Evolutionary conservation across 2,113 vertebrate species (phyloP).

Genomic region (Asarcornis scutulata): DNA sequence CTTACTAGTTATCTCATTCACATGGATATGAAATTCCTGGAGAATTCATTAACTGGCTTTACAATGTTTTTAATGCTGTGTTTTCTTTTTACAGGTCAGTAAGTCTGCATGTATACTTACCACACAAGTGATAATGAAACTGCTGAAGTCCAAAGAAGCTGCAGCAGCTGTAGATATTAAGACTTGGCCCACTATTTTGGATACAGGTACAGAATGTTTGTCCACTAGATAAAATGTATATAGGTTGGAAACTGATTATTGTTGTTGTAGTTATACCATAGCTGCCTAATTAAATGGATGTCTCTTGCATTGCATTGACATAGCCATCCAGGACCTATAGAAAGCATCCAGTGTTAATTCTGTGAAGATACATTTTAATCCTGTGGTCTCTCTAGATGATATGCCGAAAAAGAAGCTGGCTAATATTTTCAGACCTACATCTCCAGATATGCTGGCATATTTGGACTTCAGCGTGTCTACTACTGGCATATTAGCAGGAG

Average conservation of each 20-base stretch:
- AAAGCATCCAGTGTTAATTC: not conserved
- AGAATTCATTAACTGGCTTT: not conserved
- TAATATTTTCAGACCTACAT: constrained; percentile 88
- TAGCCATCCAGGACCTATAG: not conserved
- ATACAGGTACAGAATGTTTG: constrained; percentile 82
- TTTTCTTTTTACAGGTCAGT: constrained; percentile 84
- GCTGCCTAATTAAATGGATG: not conserved
- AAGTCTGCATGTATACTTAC: constrained; percentile 94
- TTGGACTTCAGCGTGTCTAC: constrained; percentile 98
- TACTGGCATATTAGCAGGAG: constrained; percentile 94
- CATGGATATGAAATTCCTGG: not conserved
- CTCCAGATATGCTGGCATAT: constrained; percentile 92
- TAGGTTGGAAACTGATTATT: not conserved
- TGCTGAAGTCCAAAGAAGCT: constrained; percentile 95
- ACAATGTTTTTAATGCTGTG: not conserved
- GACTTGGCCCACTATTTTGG: constrained; percentile 92
- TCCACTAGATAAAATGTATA: not conserved
- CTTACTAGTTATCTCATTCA: not conserved
- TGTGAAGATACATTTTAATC: not conserved
- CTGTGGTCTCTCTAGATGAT: constrained; percentile 81
- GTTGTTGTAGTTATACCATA: not conserved
- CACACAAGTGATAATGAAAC: constrained; percentile 93
- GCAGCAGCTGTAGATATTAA: constrained; percentile 90
- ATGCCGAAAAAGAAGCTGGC: constrained; percentile 90
- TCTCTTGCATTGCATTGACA: not conserved